Evolutionary conservation across 2,888 invertebrate genomes (phyloP), one percentile per base, ranked within the genome.

Genomic region (Folsomia candida): DNA sequence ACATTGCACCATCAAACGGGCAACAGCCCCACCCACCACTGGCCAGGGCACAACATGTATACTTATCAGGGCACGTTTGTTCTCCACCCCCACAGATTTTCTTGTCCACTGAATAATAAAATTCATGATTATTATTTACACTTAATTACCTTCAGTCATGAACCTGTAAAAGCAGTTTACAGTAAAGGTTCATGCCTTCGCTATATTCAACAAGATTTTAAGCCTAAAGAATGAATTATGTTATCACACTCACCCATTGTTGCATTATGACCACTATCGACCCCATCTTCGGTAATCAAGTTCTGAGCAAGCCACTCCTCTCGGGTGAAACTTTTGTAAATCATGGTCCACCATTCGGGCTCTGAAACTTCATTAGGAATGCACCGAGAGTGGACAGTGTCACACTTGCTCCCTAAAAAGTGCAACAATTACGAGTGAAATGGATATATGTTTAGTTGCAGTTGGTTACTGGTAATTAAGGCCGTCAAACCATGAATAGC

Each of bases 41-140:
- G 6, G 58, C 22, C 28, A 70, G 67, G 9, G 24, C 18, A 54
- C 75, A 75, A 24, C 75, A 75, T 14, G 75, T 72, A 54, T 72
- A 75, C 24, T 18, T 18, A 1, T 26, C n/a, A 3, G 75, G 70
- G 26, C 75, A 75, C 11, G 28, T 70, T 65, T 64, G 59, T 25
- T 64, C 54, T 27, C 69, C 64, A 51, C 70, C 75, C 0, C 72
- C 68, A 24, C 75, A 75, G 28, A 57, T 26, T 24, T 60, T 29
- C 20, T 64, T 68, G 2, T 29, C 25, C 2, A 59, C 59, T 25
- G 25, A 57, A n/a, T n/a, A n/a, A n/a, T n/a, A n/a, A n/a, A n/a
- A n/a, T n/a, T 57, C n/a, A 20, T 22, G 20, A 47, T 11, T 14
- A 14, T 14, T 14, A 47, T 9, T 47, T 47, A 29, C 62, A 29